Percentiles rank a stretch among this genome's conserved stretches.
phyloP scores from a whole-genome alignment of 2,888 invertebrate genomes.

The Kuschelorhynchus macadamiae region DNA sequence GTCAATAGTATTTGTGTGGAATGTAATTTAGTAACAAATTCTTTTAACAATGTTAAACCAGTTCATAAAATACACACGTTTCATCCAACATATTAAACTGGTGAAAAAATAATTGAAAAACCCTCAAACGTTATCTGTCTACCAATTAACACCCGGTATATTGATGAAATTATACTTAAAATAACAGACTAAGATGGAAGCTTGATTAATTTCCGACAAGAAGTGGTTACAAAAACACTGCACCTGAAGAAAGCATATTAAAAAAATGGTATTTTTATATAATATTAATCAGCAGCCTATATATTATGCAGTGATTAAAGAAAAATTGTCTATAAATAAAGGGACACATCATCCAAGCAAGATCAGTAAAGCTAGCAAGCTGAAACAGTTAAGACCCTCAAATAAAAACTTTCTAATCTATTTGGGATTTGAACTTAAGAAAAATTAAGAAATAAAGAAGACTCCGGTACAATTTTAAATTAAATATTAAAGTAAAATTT shows the following conservation, averaged over 20 bases:
- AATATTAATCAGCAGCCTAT: not conserved
- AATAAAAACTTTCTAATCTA: too few relatives aligned
- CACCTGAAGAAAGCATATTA: too few relatives aligned
- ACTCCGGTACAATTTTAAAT: too few relatives aligned
- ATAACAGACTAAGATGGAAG: conserved; percentile 59
- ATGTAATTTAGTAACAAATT: conserved; percentile 10
- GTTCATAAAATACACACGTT: conserved; percentile 54
- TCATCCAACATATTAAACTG: conserved; percentile 56
- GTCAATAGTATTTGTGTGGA: conserved; percentile 2
- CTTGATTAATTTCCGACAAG: conserved; percentile 60
- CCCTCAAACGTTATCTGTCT: conserved; percentile 62
- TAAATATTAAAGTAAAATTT: not conserved
- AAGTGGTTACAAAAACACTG: conserved; percentile 60
- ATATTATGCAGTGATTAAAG: not conserved
- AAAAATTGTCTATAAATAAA: too few relatives aligned
- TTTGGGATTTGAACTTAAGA: conserved; percentile 42
- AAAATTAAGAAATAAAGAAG: too few relatives aligned
- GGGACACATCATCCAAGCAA: too few relatives aligned
- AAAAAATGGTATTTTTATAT: conserved; percentile 22
- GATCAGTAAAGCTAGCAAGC: too few relatives aligned
- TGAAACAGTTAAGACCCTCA: too few relatives aligned
- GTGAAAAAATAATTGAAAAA: conserved; percentile 62
- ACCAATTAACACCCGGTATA: conserved; percentile 56
- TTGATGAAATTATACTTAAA: conserved; percentile 57
- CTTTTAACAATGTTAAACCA: conserved; percentile 26